Conservation (phyloP, 2,113 vertebrate genomes). For the Chaenocephalus aceratus region DNA sequence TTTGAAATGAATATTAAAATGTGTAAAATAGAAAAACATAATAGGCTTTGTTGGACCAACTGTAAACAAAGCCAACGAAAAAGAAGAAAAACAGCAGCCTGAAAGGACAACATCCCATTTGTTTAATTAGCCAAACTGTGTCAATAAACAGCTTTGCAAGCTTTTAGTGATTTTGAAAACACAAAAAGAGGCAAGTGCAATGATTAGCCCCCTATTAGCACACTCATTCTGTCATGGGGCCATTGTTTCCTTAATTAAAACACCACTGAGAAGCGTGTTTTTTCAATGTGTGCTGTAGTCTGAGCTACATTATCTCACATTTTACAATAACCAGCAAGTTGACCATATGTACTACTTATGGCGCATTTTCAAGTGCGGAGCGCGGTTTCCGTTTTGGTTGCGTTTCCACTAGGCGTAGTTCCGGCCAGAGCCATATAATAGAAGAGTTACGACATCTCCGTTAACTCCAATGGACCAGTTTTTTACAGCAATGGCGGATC, state of each 20-base stretch:
- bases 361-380: too few species aligned
- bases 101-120: not conserved
- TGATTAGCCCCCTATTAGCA: conserved; percentile 25
- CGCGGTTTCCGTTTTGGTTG: too few species aligned
- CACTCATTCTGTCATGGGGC: conserved; percentile 8
- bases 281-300: not conserved
- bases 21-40: conserved; percentile 2
- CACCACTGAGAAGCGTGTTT: conserved; percentile 14
- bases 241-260: conserved; percentile 57
- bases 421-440: too few species aligned
- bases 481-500: too few species aligned
- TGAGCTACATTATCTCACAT: conserved; percentile 5
- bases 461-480: too few species aligned
- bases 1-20: conserved; percentile 33
- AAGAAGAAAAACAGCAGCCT: conserved; percentile 14
- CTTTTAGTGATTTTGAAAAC: conserved; percentile 21
- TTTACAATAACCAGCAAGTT: conserved; percentile 11
- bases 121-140: conserved; percentile 36
- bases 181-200: conserved; percentile 16
- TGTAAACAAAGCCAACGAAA: conserved; percentile 5
- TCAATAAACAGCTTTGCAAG: conserved; percentile 30
- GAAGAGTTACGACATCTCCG: too few species aligned
- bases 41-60: conserved; percentile 28
- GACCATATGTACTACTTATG: not conserved
- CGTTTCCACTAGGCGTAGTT: too few species aligned